These are phyloP conservation scores for Nasonia longicornis DNA, from an alignment of 1,140 invertebrate species.

Conservation along the genomic window DNA sequence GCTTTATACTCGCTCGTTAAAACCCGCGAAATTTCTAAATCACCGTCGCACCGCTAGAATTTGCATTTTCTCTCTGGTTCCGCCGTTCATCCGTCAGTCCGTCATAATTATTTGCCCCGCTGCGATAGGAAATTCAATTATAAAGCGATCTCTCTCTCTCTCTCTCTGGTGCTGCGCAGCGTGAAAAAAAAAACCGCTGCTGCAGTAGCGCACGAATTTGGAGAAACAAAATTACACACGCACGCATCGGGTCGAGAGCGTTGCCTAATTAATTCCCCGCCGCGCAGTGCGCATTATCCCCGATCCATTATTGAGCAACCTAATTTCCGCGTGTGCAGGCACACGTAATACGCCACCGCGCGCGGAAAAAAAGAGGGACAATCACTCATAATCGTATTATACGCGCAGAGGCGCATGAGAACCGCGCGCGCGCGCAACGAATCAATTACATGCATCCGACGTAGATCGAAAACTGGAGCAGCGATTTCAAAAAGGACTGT, in stretches of 20 bases:
- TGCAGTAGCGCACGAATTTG: too few species aligned
- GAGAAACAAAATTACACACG: constrained; percentile 1
- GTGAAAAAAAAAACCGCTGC: too few species aligned
- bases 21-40: too few species aligned
- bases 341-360: not conserved
- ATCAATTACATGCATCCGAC: constrained; percentile 12
- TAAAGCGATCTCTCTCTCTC: too few species aligned
- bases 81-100: too few species aligned
- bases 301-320: constrained; percentile 4
- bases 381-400: not conserved
- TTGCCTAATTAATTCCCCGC: constrained; percentile 11
- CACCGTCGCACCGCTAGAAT: too few species aligned
- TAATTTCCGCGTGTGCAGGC: constrained; percentile 12
- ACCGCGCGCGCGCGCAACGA: not conserved
- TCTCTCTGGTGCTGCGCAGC: too few species aligned
- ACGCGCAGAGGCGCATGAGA: not conserved
- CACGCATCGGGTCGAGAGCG: not conserved
- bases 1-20: too few species aligned
- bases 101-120: too few species aligned
- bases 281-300: constrained; percentile 1
- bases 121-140: too few species aligned
- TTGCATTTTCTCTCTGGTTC: too few species aligned
- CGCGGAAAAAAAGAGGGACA: not conserved
- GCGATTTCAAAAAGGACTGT: not conserved
- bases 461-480: not conserved